Evolutionary conservation across 2,888 invertebrate species (phyloP).

Genomic region (Saturnia japonica): DNA sequence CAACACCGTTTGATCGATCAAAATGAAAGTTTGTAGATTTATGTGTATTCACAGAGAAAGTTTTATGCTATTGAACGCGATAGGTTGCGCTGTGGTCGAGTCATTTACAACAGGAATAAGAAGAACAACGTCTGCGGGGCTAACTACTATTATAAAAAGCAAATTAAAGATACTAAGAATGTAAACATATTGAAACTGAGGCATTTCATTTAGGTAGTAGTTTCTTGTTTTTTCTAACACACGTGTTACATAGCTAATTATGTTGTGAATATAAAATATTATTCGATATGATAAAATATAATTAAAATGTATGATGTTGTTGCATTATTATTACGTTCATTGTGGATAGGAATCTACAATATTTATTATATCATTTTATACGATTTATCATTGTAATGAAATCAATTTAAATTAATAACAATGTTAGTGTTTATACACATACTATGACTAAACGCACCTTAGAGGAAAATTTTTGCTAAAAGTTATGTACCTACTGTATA

Average conservation of each 20-base stretch:
- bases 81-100: too few relatives aligned
- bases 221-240: not conserved
- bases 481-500: not conserved
- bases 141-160: too few relatives aligned
- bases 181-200: not conserved
- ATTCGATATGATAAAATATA: not conserved
- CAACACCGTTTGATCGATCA: too few relatives aligned
- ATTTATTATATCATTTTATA: not conserved
- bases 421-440: not conserved
- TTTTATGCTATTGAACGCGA: too few relatives aligned
- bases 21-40: too few relatives aligned
- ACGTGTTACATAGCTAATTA: not conserved
- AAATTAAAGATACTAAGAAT: too few relatives aligned
- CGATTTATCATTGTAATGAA: not conserved
- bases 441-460: not conserved
- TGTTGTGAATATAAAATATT: not conserved
- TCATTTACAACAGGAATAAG: too few relatives aligned
- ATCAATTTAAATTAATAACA: not conserved
- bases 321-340: not conserved
- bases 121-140: too few relatives aligned
- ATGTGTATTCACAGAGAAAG: too few relatives aligned
- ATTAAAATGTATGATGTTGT: not conserved
- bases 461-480: not conserved
- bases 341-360: slow-evolving; percentile 1
- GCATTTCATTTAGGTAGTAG: too few relatives aligned